Percentiles rank a stretch among this genome's conserved stretches.
Conservation (phyloP, 2,113 vertebrate genomes). For the Elephas maximus region DNA sequence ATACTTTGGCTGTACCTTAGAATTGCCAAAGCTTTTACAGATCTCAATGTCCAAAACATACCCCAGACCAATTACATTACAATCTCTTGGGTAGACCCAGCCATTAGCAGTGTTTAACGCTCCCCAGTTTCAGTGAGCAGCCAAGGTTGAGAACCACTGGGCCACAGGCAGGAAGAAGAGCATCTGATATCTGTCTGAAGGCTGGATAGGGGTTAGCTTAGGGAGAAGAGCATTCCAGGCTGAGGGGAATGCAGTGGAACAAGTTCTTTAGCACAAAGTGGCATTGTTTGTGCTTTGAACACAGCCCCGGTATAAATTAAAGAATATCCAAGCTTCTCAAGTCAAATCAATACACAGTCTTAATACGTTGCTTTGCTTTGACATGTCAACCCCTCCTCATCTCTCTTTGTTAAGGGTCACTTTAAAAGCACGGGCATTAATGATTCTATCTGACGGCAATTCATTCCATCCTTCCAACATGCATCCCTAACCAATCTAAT, state of each 20-base stretch:
- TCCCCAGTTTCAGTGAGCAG: not conserved
- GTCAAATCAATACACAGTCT: not conserved
- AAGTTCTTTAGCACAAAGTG: not conserved
- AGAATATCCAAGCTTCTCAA: not conserved
- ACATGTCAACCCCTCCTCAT: not conserved
- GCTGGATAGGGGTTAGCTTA: not conserved
- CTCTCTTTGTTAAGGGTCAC: constrained; percentile 61
- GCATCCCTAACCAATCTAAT: not conserved
- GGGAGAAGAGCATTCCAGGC: not conserved
- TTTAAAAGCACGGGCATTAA: constrained; percentile 71
- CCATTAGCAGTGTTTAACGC: not conserved
- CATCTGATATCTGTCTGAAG: too few species aligned
- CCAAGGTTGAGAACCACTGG: not conserved
- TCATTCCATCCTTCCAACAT: not conserved
- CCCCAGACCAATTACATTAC: too few species aligned
- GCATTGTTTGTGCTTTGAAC: not conserved
- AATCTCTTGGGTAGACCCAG: not conserved
- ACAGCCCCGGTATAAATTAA: not conserved
- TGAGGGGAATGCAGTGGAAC: not conserved
- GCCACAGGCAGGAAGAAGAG: not conserved
- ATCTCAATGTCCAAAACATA: not conserved
- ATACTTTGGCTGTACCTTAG: not conserved
- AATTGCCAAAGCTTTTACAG: not conserved
- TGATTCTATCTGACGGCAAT: constrained; percentile 48
- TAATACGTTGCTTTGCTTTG: not conserved